Evolutionary conservation across 2,888 invertebrate genomes (phyloP).

Genomic region (Tipula lateralis): DNA sequence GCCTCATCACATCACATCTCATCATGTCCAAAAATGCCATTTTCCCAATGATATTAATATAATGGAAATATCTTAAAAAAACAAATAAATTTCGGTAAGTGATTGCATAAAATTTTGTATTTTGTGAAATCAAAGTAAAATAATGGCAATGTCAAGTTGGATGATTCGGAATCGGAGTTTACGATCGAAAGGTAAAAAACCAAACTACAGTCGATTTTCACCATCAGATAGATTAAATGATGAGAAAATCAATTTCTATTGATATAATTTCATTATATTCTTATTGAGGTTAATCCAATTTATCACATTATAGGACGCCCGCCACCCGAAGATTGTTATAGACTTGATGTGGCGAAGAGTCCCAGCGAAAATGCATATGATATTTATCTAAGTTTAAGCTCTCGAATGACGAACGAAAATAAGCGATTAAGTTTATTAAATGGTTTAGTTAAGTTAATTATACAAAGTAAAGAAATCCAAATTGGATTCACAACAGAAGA

Average conservation of each 20-base stretch:
- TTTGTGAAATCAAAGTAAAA: not conserved
- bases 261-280: not conserved
- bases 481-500: constrained; percentile 74
- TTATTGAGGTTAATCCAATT: not conserved
- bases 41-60: not conserved
- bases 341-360: constrained; percentile 56
- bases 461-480: constrained; percentile 39
- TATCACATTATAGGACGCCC: constrained; percentile 29
- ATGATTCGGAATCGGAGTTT: constrained; percentile 47
- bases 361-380: constrained; percentile 61
- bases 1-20: not conserved
- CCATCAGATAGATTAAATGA: not conserved
- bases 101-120: not conserved
- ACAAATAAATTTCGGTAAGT: not conserved
- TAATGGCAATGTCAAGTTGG: constrained; percentile 43
- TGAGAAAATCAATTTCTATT: not conserved
- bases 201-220: not conserved
- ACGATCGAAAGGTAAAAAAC: constrained; percentile 47
- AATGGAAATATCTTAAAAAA: not conserved
- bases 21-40: not conserved
- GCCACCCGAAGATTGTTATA: constrained; percentile 58
- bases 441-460: constrained; percentile 72
- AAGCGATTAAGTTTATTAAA: constrained; percentile 82
- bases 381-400: constrained; percentile 58
- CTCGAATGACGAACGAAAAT: constrained; percentile 59